Conservation (phyloP, 2,888 invertebrate genomes). For the Synergus umbraculus region DNA sequence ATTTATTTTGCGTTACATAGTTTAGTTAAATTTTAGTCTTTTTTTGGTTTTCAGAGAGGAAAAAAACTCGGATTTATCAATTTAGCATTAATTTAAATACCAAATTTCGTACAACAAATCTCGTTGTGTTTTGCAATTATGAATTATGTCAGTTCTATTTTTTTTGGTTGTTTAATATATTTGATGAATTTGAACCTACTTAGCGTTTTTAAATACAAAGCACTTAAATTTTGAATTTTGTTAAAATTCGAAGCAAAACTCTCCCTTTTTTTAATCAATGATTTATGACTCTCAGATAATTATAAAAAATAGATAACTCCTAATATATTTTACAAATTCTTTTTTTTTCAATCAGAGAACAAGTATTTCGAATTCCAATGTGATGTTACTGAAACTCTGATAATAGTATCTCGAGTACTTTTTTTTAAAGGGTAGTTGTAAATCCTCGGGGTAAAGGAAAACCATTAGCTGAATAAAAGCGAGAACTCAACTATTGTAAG, state of each 20-base stretch:
- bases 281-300: neutral
- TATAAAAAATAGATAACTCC: neutral
- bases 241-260: no score
- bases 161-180: no score
- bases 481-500: neutral
- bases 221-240: no score
- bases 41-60: neutral
- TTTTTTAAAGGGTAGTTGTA: neutral
- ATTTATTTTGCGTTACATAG: neutral
- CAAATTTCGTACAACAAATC: no score
- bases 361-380: neutral
- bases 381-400: neutral
- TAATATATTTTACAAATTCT: neutral
- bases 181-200: no score
- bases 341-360: neutral
- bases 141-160: no score
- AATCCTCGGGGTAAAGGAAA: constrained; percentile 5
- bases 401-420: neutral
- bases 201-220: no score
- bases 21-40: neutral
- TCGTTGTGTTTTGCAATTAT: no score
- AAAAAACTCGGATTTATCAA: neutral
- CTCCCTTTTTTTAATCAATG: neutral
- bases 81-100: neutral
- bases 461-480: neutral